Percentiles rank a stretch among this genome's conserved stretches.
Evolutionary conservation across 1,140 invertebrate species (phyloP).

Genomic region (Lethrus apterus): DNA sequence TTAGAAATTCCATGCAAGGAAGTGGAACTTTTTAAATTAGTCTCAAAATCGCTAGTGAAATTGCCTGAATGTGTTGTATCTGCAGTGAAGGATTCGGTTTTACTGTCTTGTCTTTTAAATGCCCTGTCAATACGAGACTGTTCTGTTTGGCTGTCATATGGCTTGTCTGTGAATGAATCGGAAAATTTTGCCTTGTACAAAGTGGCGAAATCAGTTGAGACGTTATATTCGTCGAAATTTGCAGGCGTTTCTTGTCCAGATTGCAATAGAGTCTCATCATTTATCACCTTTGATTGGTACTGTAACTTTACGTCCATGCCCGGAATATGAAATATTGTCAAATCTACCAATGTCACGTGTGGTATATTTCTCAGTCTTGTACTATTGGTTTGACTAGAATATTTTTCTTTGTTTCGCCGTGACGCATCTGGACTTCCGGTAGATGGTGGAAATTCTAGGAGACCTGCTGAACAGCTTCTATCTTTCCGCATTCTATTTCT

Average conservation of each 20-base stretch:
- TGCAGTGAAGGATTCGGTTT: constrained; percentile 21
- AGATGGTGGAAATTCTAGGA: constrained; percentile 54
- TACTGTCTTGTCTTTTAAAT: constrained; percentile 35
- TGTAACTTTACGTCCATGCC: constrained; percentile 91
- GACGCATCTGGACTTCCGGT: constrained; percentile 45
- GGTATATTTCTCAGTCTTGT: constrained; percentile 44
- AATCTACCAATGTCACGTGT: constrained; percentile 58
- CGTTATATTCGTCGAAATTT: neutral
- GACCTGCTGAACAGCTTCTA: constrained; percentile 61
- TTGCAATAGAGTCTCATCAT: constrained; percentile 6
- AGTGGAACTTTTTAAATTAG: constrained; percentile 28
- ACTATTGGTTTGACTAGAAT: constrained; percentile 43
- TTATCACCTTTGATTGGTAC: constrained; percentile 65
- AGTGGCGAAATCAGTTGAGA: neutral
- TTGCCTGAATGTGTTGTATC: constrained; percentile 20
- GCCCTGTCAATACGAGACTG: constrained; percentile 38
- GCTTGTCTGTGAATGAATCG: too few relatives aligned
- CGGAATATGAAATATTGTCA: constrained; percentile 91
- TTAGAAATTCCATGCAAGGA: constrained; percentile 39
- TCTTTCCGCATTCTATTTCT: constrained; percentile 57
- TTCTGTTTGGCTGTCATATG: constrained; percentile 27
- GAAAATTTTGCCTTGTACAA: constrained; percentile 5
- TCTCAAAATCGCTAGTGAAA: constrained; percentile 11
- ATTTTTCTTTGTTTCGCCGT: constrained; percentile 44
- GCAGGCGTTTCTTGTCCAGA: neutral